Evolutionary conservation across 2,797 vertebrate species (phyloP), one percentile per base, ranked within the genome.

Genomic region (Catamblyrhynchus diadema): DNA sequence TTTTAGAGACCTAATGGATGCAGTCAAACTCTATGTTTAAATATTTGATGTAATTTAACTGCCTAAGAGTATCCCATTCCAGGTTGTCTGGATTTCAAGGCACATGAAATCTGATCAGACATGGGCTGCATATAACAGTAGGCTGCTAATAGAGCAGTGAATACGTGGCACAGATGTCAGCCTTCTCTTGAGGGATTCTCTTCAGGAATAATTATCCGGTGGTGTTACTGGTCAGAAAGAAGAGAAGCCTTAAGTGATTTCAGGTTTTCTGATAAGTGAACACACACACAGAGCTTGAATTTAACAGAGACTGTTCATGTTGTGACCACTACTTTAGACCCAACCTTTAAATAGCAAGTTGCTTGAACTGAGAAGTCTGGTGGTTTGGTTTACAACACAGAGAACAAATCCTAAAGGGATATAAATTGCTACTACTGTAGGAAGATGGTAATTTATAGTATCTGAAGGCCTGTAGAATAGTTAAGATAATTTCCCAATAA

Each of bases 31-130:
- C 74, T 44, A 2, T 28, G 42, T 86, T 91, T 93, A 93, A 95
- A 90, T 92, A 90, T 92, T 94, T 82, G n/a, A 95, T 82, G 56
- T 35, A 20, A 54, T 80, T 77, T 73, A 73, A 87, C 48, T 80
- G 50, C 53, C 71, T 47, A 18, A 32, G 48, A 71, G 61, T 85
- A 87, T 87, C 47, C 39, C 48, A 15, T 90, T 87, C 84, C 83
- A 85, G 24, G 20, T 3, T 79, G 42, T 82, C 73, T 86, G 78
- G 27, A 70, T 94, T 90, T 91, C 2, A 17, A 85, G 78, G 48
- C 74, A 74, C 56, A 20, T 44, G 88, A 82, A 92, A 95, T 65
- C 74, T 60, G 56, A 94, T 82, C 88, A 59, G 65, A 51, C 57
- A 54, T 12, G 0, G 6, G 23, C 51, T 59, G 45, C n/a, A 6